phyloP scores from a whole-genome alignment of 2,888 invertebrate species.

The Eudasyphora cyanicolor region DNA sequence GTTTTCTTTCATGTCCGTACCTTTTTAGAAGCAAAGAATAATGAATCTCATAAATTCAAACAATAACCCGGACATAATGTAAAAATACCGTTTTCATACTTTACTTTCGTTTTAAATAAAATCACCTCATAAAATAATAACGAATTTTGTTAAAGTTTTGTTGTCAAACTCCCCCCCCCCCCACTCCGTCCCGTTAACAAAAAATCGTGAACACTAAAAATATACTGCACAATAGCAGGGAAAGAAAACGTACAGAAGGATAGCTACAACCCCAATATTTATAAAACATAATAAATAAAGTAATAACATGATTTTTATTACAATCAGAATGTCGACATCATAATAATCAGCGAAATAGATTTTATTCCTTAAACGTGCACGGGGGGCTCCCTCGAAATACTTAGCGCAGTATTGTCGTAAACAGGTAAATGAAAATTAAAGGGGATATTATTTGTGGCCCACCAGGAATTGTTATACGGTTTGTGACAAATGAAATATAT shows the following conservation, averaged over 20 bases:
- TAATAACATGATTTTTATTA: slow-evolving; percentile 77
- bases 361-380: slow-evolving; percentile 6
- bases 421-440: too few relatives aligned
- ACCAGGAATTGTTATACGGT: too few relatives aligned
- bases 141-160: slow-evolving; percentile 17
- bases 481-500: too few relatives aligned
- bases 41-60: slow-evolving; percentile 19
- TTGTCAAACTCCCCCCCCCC: too few relatives aligned
- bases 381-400: neutral
- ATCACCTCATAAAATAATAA: slow-evolving; percentile 24
- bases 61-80: neutral
- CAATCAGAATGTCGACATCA: slow-evolving; percentile 51
- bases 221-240: slow-evolving; percentile 44
- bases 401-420: too few relatives aligned
- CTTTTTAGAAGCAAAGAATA: neutral
- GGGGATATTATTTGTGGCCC: too few relatives aligned
- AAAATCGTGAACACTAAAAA: neutral
- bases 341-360: slow-evolving; percentile 24
- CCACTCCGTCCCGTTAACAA: neutral
- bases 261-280: too few relatives aligned
- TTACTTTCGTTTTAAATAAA: slow-evolving; percentile 5
- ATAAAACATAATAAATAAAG: slow-evolving; percentile 75
- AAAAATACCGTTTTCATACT: slow-evolving; percentile 18
- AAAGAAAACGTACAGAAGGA: slow-evolving; percentile 73
- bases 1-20: neutral